A percentile compares a stretch with the other conserved stretches of the same genome.
Evolutionary conservation across 1,140 invertebrate genomes (phyloP).

Genomic region (Microvelia longipes): DNA sequence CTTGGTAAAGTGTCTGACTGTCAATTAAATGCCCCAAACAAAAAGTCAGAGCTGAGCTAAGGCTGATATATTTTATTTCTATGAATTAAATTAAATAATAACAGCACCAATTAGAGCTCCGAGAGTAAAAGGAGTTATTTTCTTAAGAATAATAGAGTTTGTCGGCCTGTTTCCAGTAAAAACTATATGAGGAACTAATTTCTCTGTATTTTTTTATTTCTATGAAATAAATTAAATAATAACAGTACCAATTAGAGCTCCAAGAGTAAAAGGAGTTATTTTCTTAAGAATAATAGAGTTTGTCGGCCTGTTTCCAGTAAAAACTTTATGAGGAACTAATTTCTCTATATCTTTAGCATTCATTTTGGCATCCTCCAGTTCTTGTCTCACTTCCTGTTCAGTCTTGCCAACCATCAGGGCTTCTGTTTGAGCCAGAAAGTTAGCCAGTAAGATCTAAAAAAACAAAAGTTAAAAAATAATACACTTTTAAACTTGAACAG

Average conservation of each 20-base stretch:
- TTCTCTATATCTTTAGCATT: slow-evolving; percentile 30
- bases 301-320: slow-evolving; percentile 91
- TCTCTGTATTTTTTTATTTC: slow-evolving; percentile 27
- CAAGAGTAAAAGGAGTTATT: slow-evolving; percentile 85
- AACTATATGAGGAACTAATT: slow-evolving; percentile 87
- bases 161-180: slow-evolving; percentile 95
- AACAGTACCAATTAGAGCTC: slow-evolving; percentile 93
- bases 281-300: slow-evolving; percentile 93
- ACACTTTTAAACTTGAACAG: not conserved
- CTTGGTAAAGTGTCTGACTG: too few species aligned
- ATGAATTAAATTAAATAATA: too few species aligned
- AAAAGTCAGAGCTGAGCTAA: too few species aligned
- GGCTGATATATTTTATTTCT: too few species aligned
- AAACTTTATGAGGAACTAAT: slow-evolving; percentile 90
- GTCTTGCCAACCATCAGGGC: slow-evolving; percentile 87
- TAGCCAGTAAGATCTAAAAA: slow-evolving; percentile 76
- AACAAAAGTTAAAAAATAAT: not conserved
- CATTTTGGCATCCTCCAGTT: slow-evolving; percentile 49
- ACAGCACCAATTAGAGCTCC: slow-evolving; percentile 95
- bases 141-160: slow-evolving; percentile 90
- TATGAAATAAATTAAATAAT: too few species aligned
- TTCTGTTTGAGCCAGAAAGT: slow-evolving; percentile 98
- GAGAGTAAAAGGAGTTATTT: slow-evolving; percentile 86
- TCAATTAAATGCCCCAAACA: too few species aligned
- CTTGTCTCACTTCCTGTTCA: slow-evolving; percentile 53